Percentiles rank a stretch among this genome's conserved stretches.
phyloP scores from a whole-genome alignment of 2,888 invertebrate genomes.

The Limnephilus rhombicus region DNA sequence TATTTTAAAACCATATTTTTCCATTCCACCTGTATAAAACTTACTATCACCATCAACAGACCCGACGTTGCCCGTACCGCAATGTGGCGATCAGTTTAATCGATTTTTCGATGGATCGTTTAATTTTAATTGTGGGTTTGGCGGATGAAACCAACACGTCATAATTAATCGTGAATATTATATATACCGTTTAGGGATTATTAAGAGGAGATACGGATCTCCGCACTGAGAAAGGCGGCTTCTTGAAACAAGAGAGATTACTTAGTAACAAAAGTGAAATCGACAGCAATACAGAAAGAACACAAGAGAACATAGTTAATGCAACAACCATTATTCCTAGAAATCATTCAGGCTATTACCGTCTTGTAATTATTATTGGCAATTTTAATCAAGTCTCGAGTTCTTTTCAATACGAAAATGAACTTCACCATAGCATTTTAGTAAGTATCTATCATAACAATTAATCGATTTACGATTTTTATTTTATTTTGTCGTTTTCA shows the following conservation, averaged over 20 bases:
- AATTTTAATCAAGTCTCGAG: not conserved
- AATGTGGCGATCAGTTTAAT: conserved; percentile 60
- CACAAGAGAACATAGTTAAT: not conserved
- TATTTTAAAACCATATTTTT: not conserved
- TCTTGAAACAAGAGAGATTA: conserved; percentile 5
- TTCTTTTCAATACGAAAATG: not conserved
- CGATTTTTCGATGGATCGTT: conserved; percentile 65
- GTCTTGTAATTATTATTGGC: not conserved
- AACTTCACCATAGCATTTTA: not conserved
- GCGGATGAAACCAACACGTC: conserved; percentile 55
- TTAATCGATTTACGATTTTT: too few species aligned
- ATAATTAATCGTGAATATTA: conserved; percentile 65
- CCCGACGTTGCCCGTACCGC: conserved; percentile 19
- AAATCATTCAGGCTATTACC: not conserved
- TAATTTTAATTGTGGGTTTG: conserved; percentile 64
- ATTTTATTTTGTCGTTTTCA: too few species aligned
- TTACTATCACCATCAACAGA: not conserved
- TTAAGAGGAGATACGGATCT: conserved; percentile 62
- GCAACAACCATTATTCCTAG: not conserved
- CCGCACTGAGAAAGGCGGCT: not conserved
- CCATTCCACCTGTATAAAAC: conserved; percentile 4
- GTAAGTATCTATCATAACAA: too few species aligned
- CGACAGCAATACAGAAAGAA: not conserved
- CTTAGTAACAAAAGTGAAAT: conserved; percentile 7
- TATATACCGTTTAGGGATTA: conserved; percentile 63